Evolutionary conservation across 2,113 vertebrate species (phyloP), one percentile per base, ranked within the genome.

Genomic region (Seriola quinqueradiata): DNA sequence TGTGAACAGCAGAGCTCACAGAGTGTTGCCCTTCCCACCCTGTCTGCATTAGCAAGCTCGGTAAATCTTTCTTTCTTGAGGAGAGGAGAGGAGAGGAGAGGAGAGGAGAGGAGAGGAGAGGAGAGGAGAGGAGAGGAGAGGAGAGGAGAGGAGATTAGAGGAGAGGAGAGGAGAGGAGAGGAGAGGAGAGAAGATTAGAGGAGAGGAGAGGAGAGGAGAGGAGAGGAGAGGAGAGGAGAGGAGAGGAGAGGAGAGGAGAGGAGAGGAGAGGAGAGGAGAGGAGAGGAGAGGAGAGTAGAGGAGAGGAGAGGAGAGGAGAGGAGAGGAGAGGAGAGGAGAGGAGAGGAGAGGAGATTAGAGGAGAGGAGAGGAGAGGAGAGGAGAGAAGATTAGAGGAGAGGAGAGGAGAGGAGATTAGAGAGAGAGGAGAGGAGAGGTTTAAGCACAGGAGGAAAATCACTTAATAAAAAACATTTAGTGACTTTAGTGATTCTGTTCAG

Each of bases 1-100:
- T 73, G 81, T 36, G 87, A 90, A 92, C 82, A 74, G 82, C 67
- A 73, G 79, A 77, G 87, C 84, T 88, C 83, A 88, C 85, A 85
- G 59, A 90, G 87, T 55, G 68, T 79, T 89, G 81, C 78, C 87
- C 85, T 86, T n/a, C 86, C 76, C 79, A 38, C 89, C 84, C 86
- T 5, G 77, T 77, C 78, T 54, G 82, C 87, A 93, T 92, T 92
- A 90, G 79, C 71, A 67, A 73, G 73, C 71, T 34, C 76, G 71
- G 76, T 85, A 90, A 88, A 94, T 90, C 82, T 68, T 72, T 81
- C 75, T 66, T 48, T 28, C 28, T 28, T 28, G 55, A 72, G 42
- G 44, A 67, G 69, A 63, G 25, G 40, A 74, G 74, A 54, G 28
- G 16, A 72, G n/a, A 46, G 16, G 17, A 36, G 70, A 69, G 9